Evolutionary conservation across 2,113 vertebrate species (phyloP), one percentile per base, ranked within the genome.

Genomic region (Neopipo cinnamomea): DNA sequence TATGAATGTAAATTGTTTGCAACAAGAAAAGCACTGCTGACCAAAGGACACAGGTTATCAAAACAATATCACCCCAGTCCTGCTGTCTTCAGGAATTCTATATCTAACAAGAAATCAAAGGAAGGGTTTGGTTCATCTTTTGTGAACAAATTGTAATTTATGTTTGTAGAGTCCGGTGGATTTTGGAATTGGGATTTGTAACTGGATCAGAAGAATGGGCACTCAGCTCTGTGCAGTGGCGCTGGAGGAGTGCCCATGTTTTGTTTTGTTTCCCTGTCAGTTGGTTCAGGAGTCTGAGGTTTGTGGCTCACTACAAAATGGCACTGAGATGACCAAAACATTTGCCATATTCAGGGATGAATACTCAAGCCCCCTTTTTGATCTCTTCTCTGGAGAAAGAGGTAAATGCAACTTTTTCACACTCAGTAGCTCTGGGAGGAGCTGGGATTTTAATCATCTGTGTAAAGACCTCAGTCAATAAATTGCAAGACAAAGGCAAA

Each of bases 201-300:
- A 71, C 12, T 67, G 37, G 27, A 52, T 72, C n/a, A 71, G 74
- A 63, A 27, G 5, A 23, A 13, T 0, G 3, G 47, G 19, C 0
- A 0, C 30, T 70, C 18, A 27, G 27, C 33, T 77, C 31, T 44
- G 31, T 0, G 0, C 42, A 30, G 33, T 15, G 37, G 35, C 42
- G n/a, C n/a, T 14, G 11, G 14, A 28, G 5, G 4, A 76, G 4
- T 1, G 1, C 13, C 11, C 7, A 3, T 4, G 11, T 62, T 85
- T 73, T 1, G 0, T 50, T 46, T 77, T 27, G 3, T 23, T 78
- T 91, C 61, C 47, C 83, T 31, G 18, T 56, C 11, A 28, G 21
- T 24, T 50, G 11, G 15, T 67, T 50, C 42, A 63, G 66, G 73
- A 44, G 6, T 39, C 31, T 52, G 44, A 67, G n/a, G 14, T 39